Evolutionary conservation across 2,888 invertebrate species (phyloP).

Genomic region (Plemyria rubiginata): DNA sequence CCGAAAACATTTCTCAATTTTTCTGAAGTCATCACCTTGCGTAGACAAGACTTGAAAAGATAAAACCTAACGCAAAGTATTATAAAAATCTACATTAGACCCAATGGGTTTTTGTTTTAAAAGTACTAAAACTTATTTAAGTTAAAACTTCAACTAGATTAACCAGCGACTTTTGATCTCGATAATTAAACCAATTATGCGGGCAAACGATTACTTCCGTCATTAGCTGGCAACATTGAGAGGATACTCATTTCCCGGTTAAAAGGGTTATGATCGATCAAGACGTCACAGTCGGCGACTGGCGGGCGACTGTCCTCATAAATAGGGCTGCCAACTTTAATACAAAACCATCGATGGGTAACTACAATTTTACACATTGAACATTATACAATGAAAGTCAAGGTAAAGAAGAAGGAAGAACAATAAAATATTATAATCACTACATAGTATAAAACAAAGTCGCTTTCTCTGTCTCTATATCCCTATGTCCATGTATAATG

Average conservation of each 20-base stretch:
- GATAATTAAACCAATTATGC: constrained; percentile 29
- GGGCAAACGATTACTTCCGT: constrained; percentile 29
- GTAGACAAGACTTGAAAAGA: too few relatives aligned
- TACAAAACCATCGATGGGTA: too few relatives aligned
- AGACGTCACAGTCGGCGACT: constrained; percentile 48
- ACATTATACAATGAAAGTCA: too few relatives aligned
- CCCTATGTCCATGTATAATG: too few relatives aligned
- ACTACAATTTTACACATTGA: too few relatives aligned
- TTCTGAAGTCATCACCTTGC: too few relatives aligned
- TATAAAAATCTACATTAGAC: not conserved
- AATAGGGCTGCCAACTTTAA: constrained; percentile 33
- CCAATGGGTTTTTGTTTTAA: not conserved
- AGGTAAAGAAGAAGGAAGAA: too few relatives aligned
- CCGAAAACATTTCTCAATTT: too few relatives aligned
- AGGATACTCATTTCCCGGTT: constrained; percentile 50
- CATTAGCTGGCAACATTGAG: constrained; percentile 31
- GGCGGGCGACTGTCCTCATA: constrained; percentile 41
- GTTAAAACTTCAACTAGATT: not conserved
- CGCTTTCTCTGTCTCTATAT: too few relatives aligned
- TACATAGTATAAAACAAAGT: too few relatives aligned
- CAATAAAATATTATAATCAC: too few relatives aligned
- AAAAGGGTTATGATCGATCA: constrained; percentile 66
- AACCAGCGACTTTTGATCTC: constrained; percentile 11
- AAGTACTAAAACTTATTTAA: constrained; percentile 2
- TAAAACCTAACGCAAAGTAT: too few relatives aligned